Evolutionary conservation across 2,113 vertebrate genomes (phyloP).

Genomic region (Xerus inauris): DNA sequence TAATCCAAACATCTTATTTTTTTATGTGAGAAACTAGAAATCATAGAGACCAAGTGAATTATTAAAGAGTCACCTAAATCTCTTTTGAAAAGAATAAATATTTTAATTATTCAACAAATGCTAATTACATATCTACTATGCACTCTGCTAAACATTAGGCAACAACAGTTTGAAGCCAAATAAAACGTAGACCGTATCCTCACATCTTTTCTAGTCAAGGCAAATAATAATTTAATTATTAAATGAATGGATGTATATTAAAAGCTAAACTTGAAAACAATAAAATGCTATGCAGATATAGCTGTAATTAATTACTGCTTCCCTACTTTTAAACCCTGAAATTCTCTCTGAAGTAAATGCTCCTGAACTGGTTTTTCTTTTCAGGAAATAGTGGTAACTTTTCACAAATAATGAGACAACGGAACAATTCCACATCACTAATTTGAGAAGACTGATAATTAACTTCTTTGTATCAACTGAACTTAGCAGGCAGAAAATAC

Average conservation of each 20-base stretch:
- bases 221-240: constrained; percentile 4
- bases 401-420: background rate
- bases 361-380: background rate
- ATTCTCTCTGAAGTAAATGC: background rate
- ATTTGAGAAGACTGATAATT: background rate
- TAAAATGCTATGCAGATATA: background rate
- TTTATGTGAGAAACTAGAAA: background rate
- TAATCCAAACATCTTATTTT: constrained; percentile 8
- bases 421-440: background rate
- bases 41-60: background rate
- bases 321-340: background rate
- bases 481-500: background rate
- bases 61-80: constrained; percentile 35
- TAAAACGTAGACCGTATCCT: background rate
- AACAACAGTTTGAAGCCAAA: background rate
- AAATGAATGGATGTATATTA: background rate
- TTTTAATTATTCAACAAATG: background rate
- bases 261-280: background rate
- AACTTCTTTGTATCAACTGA: background rate
- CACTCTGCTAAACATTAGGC: background rate
- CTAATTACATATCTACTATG: background rate
- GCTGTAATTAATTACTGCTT: background rate
- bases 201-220: background rate
- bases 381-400: background rate
- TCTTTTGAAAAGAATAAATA: background rate